Evolutionary conservation across 2,797 vertebrate species (phyloP).

Genomic region (Harpagifer antarcticus): DNA sequence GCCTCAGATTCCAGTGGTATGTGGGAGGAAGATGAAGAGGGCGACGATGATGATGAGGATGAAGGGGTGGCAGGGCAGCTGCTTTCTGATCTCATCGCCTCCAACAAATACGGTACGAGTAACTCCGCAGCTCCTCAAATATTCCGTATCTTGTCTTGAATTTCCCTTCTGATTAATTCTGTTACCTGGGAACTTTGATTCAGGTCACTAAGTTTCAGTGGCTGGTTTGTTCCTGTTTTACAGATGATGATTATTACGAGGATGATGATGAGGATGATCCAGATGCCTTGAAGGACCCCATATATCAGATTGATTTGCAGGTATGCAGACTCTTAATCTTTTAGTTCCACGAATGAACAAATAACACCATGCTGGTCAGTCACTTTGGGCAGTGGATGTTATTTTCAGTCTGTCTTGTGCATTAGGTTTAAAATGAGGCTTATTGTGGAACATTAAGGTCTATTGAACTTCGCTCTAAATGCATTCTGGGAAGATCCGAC

Average conservation of each 20-base stretch:
- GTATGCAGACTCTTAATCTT: constrained; percentile 70
- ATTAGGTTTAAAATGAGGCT: too few species aligned
- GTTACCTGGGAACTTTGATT: neutral
- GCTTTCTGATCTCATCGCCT: constrained; percentile 95
- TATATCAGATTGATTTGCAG: constrained; percentile 98
- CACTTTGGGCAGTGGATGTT: too few species aligned
- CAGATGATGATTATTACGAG: constrained; percentile 99
- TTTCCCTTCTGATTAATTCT: neutral
- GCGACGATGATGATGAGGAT: constrained; percentile 84
- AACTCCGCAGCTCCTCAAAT: neutral
- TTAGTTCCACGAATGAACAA: too few species aligned
- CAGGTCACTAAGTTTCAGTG: neutral
- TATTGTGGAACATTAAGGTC: too few species aligned
- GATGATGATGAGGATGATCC: constrained; percentile 97
- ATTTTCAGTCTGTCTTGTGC: too few species aligned
- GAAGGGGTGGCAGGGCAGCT: constrained; percentile 95
- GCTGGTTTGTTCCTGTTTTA: constrained; percentile 14
- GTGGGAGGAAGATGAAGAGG: constrained; percentile 96
- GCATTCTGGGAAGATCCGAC: too few species aligned
- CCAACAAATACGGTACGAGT: constrained; percentile 94
- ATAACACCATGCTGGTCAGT: too few species aligned
- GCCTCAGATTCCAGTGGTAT: constrained; percentile 91
- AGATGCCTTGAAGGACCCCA: constrained; percentile 97
- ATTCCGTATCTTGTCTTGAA: neutral
- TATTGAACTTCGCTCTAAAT: too few species aligned